Base-by-base conservation (phyloP, 1,140 invertebrate genomes). In the Drosophila miranda region DNA sequence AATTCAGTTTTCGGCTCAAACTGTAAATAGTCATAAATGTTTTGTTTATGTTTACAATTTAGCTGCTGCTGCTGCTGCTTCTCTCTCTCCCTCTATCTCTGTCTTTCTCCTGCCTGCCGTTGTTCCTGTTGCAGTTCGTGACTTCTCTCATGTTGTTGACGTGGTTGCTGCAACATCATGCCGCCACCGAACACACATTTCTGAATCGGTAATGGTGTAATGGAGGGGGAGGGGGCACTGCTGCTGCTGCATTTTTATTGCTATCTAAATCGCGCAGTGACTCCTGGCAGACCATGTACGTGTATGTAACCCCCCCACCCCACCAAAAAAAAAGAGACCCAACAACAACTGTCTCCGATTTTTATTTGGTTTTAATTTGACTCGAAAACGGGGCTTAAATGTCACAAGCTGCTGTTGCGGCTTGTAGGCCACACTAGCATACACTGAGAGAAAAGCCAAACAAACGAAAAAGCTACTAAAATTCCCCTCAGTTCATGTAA, bases 1-100 rank as follows among this genome's bases (percentile, higher is more conserved):
- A 38, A 38, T 38, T 38, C 11, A 38, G 34, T 38, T 38, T 38
- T 4, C 66, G 56, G 77, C 74, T 77, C 69, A 86, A 55, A 86
- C 82, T 87, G 82, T 86, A 86, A 86, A 86, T 87, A 86, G 82
- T 86, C 82, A 86, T 86, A 86, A 86, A 86, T 87, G 82, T 86
- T 86, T 86, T 86, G 82, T 86, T 86, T 86, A 84, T 84, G 82
- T 87, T 86, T 87, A 87, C 82, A 87, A 82, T 86, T 80, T 86
- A 77, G 81, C 82, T 78, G 82, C 81, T 87, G 64, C 34, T 71
- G 21, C 43, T 61, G 50, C 38, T 45, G 0, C 16, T 16, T 16
- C 16, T 41, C 16, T 55, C 43, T 43, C 34, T 50, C 26, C 38
- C 42, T 48, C 46, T 52, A 9, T 44, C 30, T 41, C 54, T 48